phyloP scores from a whole-genome alignment of 2,797 vertebrate genomes.

The Onychomys torridus region DNA sequence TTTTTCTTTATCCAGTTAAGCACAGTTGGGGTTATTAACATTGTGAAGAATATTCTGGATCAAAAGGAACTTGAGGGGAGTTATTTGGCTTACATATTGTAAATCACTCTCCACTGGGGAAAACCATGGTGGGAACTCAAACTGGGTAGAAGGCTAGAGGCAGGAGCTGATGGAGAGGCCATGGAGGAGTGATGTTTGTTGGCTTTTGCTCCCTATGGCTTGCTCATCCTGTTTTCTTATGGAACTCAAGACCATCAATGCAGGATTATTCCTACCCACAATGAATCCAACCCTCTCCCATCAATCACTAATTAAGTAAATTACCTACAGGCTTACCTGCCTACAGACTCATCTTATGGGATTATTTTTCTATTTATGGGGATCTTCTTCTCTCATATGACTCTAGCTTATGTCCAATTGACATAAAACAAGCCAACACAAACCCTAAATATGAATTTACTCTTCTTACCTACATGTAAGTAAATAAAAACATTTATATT shows the following conservation, averaged over 20 bases:
- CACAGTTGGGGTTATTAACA: not conserved
- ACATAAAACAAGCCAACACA: not conserved
- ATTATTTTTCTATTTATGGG: not conserved
- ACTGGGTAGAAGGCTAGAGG: not conserved
- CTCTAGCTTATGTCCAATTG: not conserved
- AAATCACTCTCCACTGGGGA: not conserved
- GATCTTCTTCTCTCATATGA: not conserved
- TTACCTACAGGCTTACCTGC: not conserved
- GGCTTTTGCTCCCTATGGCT: not conserved
- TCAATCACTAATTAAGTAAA: not conserved
- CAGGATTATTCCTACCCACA: not conserved
- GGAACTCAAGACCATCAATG: not conserved
- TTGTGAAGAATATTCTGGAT: not conserved
- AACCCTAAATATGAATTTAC: not conserved
- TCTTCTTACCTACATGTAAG: not conserved
- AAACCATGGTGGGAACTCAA: not conserved
- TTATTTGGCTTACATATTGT: not conserved
- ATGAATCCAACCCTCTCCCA: not conserved
- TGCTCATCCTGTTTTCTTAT: not conserved
- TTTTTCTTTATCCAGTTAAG: not conserved
- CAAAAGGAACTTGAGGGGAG: not conserved
- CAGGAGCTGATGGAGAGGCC: not conserved
- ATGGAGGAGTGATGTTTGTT: not conserved
- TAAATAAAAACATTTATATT: not conserved
- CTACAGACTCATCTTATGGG: not conserved